Evolutionary conservation across 2,797 vertebrate genomes (phyloP), one percentile per base, ranked within the genome.

Genomic region (Phaenicophaeus curvirostris): DNA sequence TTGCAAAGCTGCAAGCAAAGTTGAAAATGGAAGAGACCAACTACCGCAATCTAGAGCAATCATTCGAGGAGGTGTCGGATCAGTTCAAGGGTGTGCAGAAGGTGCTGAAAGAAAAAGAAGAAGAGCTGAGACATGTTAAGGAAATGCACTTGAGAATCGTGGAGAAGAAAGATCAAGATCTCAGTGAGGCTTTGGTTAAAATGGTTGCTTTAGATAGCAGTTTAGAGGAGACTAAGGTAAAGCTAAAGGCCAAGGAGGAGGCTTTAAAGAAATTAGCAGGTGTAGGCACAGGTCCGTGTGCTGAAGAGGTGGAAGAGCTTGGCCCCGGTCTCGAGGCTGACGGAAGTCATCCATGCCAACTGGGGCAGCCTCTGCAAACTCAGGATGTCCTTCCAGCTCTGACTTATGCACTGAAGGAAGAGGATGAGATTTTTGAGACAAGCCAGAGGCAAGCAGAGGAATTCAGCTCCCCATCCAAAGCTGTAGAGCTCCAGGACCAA

Each of bases 161-260:
- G 76, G 98, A 98, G 63, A 98, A 98, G 94, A 99, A 99, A 67
- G 98, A 99, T 57, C 98, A 98, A 80, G 99, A 99, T 93, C 98
- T 99, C 88, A 98, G 98, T 42, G 99, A 99, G 95, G 98, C 98
- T 46, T 98, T 99, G 72, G 96, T 99, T 92, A 99, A 99, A 97
- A 98, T 99, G 98, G 97, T 98, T 37, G 98, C 98, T 55, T 97
- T 99, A 69, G 99, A 99, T 79, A 99, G 97, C 97, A 99, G 98
- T 96, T 97, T 99, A 89, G 99, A 99, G 96, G 99, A 99, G 96
- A 98, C 98, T 0, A 99, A 99, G 95, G 97, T 98, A 83, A 98
- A 98, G 87, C 93, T 99, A 51, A 98, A 98, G 94, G 98, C 97
- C 55, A 99, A 98, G 96, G 98, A 99, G 61, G 98, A 98, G 67